Base-by-base conservation (phyloP, 2,888 invertebrate species). In the Leptopterna dolabrata region DNA sequence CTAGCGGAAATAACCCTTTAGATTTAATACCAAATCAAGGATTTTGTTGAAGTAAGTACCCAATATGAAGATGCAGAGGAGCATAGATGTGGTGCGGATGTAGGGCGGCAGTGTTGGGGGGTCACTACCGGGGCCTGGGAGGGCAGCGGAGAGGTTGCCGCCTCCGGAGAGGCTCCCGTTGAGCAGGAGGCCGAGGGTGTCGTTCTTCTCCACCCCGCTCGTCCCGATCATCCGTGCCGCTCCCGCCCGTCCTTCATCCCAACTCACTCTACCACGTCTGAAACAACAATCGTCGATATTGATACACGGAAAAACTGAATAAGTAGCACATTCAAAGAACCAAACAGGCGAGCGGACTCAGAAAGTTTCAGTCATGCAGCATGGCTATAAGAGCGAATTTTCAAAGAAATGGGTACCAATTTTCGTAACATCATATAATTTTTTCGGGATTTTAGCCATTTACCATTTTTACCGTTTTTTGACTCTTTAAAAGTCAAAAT, bases 11-110 rank as follows among this genome's bases (percentile, higher is more conserved):
- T n/a, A n/a, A n/a, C n/a, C n/a, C n/a, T n/a, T n/a, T n/a, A n/a
- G n/a, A n/a, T n/a, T n/a, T n/a, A n/a, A n/a, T n/a, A n/a, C n/a
- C n/a, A n/a, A n/a, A n/a, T n/a, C n/a, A n/a, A n/a, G n/a, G n/a
- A n/a, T n/a, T n/a, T n/a, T n/a, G n/a, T n/a, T n/a, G n/a, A n/a
- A n/a, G n/a, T n/a, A n/a, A n/a, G n/a, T 30, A 91, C 96, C 94
- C 95, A 98, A 96, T 90, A 98, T 96, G 90, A 96, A 93, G 91
- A 96, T 95, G 92, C 97, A 98, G 90, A 97, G 95, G 30, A 96
- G 89, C 94, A 97, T 97, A 13, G 97, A 97, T 0, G 96, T 96
- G 85, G 95, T 95, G 90, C 96, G 94, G 92, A 98, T 96, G 93
- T 98, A 97, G 91, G 95, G 93, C 90, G 97, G 97, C 91, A 97